Base-by-base conservation (phyloP, 2,888 invertebrate genomes). In the Lasioglossum morio region DNA sequence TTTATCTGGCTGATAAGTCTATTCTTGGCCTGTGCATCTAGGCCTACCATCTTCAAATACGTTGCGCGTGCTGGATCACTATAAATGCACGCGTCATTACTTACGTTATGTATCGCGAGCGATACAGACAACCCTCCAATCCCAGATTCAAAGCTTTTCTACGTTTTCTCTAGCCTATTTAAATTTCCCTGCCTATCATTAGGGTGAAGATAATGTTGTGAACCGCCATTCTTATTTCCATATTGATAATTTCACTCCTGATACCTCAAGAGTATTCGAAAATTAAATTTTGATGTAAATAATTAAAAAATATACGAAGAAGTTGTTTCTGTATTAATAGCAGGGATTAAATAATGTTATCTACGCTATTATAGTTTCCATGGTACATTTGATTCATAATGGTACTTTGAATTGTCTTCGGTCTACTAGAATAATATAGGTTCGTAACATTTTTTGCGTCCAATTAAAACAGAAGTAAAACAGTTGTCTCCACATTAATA, bases 1-100 rank as follows among this genome's bases (percentile, higher is more conserved):
- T 89, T 89, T 89, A 83, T 88, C 89, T 88, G 87, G 73, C 88
- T 87, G 89, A 89, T 89, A 88, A 89, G 89, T 89, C 85, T 89
- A 89, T 87, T 87, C 85, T 81, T 83, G 87, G 88, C 73, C 72
- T 43, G 53, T 69, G 76, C 89, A 89, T 89, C 88, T 87, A 75
- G 77, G 66, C 85, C 81, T 87, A 79, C 89, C 81, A 88, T 89
- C 88, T 89, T 81, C 82, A 72, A 87, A 77, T 82, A 82, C 86
- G 84, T 75, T 81, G 78, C 83, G 84, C 84, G 87, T 85, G 84
- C 80, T 79, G 76, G 66, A 85, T 81, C 79, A 79, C 84, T 82
- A 84, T 84, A 86, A 86, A 81, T 70, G 80, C 80, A 84, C 84
- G 85, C 77, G 86, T 86, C 83, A 78, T 84, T 88, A 84, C 81